Percentiles rank a stretch among this genome's conserved stretches.
Evolutionary conservation across 2,888 invertebrate genomes (phyloP).

Genomic region (Eupithecia vulgata): DNA sequence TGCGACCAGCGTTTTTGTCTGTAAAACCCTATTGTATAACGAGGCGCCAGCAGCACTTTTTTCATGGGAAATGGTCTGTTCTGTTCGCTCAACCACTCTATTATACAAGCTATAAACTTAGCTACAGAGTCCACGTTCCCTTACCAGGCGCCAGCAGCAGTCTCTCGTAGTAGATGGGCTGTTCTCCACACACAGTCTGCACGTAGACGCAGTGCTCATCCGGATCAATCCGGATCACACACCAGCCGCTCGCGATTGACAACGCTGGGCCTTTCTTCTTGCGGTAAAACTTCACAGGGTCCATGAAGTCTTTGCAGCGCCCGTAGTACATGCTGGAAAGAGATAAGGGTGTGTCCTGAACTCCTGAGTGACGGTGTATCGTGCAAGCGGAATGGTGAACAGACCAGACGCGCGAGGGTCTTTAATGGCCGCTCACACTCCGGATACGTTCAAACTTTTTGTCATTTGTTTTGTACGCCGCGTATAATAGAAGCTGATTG

Average conservation of each 20-base stretch:
- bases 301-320: constrained; percentile 63
- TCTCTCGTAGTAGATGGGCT: constrained; percentile 74
- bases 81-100: no score
- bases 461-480: no score
- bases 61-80: no score
- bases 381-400: neutral
- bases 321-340: constrained; percentile 63
- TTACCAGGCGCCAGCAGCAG: constrained; percentile 70
- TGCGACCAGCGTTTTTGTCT: no score
- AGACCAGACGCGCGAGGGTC: no score
- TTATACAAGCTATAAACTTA: neutral
- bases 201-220: constrained; percentile 71
- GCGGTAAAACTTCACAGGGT: constrained; percentile 69
- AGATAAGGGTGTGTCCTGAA: neutral
- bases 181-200: constrained; percentile 66
- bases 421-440: no score
- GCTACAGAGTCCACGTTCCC: neutral
- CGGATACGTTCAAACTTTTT: no score
- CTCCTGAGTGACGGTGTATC: neutral
- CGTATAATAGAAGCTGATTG: no score
- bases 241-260: constrained; percentile 74
- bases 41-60: no score
- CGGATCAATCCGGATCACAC: constrained; percentile 68
- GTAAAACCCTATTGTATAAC: no score
- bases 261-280: constrained; percentile 69